Evolutionary conservation across 2,797 vertebrate genomes (phyloP), one percentile per base, ranked within the genome.

Genomic region (Channa striata): DNA sequence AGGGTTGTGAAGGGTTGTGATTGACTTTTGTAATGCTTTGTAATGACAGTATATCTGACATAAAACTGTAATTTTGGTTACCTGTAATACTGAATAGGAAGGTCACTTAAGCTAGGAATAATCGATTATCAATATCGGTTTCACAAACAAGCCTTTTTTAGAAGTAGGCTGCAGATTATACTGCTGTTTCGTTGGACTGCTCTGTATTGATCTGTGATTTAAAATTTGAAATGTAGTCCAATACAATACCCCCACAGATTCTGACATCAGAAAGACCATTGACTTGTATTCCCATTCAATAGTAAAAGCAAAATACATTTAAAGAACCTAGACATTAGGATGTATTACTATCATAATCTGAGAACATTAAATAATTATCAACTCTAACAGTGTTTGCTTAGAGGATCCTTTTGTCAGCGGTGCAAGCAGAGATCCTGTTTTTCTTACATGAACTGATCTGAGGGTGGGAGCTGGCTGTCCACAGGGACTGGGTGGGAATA

Each of bases 401-500:
- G 12, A 60, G 14, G 16, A 11, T 12, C 9, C 13, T 63, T 43
- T 48, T 30, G 44, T 63, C 43, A 23, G 44, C 20, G 44, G 54
- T 51, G 49, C 54, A 34, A 39, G 47, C 8, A 30, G 64, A 72
- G 69, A 68, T 59, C 37, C 59, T 78, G 65, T 53, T 79, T 73
- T 61, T 69, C 51, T 80, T 60, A 37, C 21, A 8, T 68, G 52
- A 11, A 4, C 44, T 68, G 47, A 66, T 72, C 71, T 25, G 30
- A 67, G 80, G 52, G 50, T 69, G 60, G 34, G 74, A 52, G 73
- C 58, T 50, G 83, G 20, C 19, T 59, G 77, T 72, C 89, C 37
- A 34, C 33, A 25, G 84, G 67, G 40, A 82, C 48, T 68, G 73
- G 75, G 61, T 73, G 69, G 87, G 81, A 83, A 81, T 81, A 51